Evolutionary conservation across 2,888 invertebrate species (phyloP).

Genomic region (Spodoptera picta): DNA sequence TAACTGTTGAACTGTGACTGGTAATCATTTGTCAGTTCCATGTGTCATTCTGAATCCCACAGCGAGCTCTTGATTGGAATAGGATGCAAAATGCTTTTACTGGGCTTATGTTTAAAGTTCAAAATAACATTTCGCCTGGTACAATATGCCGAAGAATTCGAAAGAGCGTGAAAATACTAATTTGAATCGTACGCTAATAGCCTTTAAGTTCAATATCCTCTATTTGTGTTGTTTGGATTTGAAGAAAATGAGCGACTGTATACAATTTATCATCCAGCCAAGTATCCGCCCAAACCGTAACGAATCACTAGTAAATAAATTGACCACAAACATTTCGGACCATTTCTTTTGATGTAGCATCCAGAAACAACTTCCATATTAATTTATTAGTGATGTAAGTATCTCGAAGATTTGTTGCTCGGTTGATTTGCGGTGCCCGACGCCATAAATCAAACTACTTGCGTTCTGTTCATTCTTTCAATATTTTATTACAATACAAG

Average conservation of each 20-base stretch:
- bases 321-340: conserved; percentile 84
- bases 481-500: conserved; percentile 44
- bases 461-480: conserved; percentile 39
- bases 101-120: conserved; percentile 63
- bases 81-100: conserved; percentile 65
- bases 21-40: conserved; percentile 84
- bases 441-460: conserved; percentile 55
- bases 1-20: conserved; percentile 83
- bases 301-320: conserved; percentile 87
- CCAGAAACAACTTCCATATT: conserved; percentile 69
- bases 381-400: conserved; percentile 70
- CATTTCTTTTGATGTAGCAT: conserved; percentile 77
- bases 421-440: conserved; percentile 59
- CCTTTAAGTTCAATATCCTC: conserved; percentile 61
- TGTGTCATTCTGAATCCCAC: conserved; percentile 81
- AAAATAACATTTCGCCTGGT: conserved; percentile 59
- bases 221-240: conserved; percentile 44
- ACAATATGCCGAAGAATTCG: conserved; percentile 23
- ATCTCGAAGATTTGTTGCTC: conserved; percentile 60
- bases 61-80: conserved; percentile 53
- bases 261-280: conserved; percentile 85
- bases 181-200: conserved; percentile 53
- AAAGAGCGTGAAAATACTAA: conserved; percentile 33
- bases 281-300: conserved; percentile 87
- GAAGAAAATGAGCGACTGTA: conserved; percentile 79